Conservation (phyloP, 2,888 invertebrate species). For the Phortica magna region DNA sequence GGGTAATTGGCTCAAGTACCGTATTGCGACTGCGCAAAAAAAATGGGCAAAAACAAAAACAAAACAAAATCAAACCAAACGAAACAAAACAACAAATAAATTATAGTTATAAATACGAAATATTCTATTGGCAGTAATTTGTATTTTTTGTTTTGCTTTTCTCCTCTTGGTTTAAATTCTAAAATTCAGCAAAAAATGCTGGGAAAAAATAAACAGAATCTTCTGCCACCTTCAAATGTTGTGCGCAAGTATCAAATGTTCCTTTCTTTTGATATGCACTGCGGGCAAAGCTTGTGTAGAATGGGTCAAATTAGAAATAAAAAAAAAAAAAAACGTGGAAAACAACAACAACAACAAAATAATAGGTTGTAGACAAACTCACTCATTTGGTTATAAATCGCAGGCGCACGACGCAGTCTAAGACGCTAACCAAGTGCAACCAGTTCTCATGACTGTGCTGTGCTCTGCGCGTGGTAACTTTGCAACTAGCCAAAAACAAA, state of each 20-base stretch:
- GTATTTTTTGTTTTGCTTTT: no score
- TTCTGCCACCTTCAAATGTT: neutral
- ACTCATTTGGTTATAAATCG: conserved; percentile 31
- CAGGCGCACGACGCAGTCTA: conserved; percentile 15
- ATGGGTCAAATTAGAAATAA: conserved; percentile 30
- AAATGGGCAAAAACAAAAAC: conserved; percentile 53
- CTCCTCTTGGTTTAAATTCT: neutral
- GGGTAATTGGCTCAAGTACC: conserved; percentile 73
- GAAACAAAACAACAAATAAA: no score
- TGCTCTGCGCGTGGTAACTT: conserved; percentile 4
- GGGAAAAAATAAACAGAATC: conserved; percentile 2
- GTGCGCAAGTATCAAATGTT: neutral
- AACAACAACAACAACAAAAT: neutral
- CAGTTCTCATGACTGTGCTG: conserved; percentile 25
- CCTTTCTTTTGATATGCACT: neutral
- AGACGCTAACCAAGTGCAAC: conserved; percentile 19
- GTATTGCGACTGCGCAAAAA: conserved; percentile 49
- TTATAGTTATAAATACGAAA: neutral
- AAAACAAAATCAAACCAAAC: conserved; percentile 53
- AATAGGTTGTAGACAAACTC: conserved; percentile 2
- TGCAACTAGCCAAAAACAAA: neutral
- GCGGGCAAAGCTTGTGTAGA: neutral
- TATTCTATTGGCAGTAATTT: neutral
- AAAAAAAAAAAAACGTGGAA: neutral
- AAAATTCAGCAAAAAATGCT: neutral